phyloP scores from a whole-genome alignment of 2,113 vertebrate genomes.

The Lasiurus cinereus region DNA sequence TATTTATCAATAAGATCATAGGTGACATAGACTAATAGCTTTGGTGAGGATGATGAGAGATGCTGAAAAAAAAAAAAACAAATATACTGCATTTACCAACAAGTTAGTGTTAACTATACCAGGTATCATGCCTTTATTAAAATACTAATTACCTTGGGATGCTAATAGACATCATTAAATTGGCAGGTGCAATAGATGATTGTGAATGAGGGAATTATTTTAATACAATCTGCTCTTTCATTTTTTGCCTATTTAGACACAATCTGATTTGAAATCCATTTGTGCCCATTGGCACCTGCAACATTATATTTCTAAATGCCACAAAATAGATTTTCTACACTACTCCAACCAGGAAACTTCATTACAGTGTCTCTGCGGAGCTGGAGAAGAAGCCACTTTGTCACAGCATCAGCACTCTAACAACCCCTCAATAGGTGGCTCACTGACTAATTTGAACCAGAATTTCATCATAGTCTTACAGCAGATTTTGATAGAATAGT shows the following conservation, averaged over 20 bases:
- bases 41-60: neutral
- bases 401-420: constrained; percentile 36
- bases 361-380: constrained; percentile 10
- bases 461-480: constrained; percentile 14
- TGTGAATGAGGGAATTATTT: constrained; percentile 53
- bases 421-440: constrained; percentile 41
- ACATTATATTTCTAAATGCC: constrained; percentile 65
- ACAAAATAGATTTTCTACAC: constrained; percentile 60
- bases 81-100: neutral
- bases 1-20: neutral
- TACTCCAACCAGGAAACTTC: constrained; percentile 50
- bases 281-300: constrained; percentile 57
- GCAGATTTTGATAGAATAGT: neutral
- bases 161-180: constrained; percentile 56
- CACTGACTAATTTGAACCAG: constrained; percentile 47
- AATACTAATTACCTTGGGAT: constrained; percentile 63
- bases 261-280: constrained; percentile 55
- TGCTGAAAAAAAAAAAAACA: neutral
- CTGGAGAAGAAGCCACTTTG: constrained; percentile 58
- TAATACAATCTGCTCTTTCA: constrained; percentile 41
- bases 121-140: constrained; percentile 60
- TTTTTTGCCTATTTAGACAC: constrained; percentile 63
- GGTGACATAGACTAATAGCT: neutral
- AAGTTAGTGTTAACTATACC: constrained; percentile 19
- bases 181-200: constrained; percentile 44